phyloP scores from a whole-genome alignment of 1,140 invertebrate species.

The Asbolus verrucosus region DNA sequence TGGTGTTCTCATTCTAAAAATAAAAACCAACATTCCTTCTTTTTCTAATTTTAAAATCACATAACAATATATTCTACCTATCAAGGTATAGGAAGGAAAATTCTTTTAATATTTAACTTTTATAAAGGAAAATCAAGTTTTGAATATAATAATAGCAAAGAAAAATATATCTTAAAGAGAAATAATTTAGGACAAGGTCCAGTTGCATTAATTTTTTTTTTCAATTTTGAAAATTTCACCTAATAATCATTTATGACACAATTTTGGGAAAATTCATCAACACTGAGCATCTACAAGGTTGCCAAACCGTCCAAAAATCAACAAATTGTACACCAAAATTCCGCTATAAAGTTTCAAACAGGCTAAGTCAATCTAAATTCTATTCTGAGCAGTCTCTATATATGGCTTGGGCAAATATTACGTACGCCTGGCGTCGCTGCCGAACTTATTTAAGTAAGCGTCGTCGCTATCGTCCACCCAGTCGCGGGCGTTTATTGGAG shows the following conservation, averaged over 20 bases:
- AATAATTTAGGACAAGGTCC: no score
- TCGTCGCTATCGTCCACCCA: conserved; percentile 44
- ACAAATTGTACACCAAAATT: conserved; percentile 14
- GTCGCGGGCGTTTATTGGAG: conserved; percentile 61
- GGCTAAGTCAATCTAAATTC: conserved; percentile 47
- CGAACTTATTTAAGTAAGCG: conserved; percentile 62
- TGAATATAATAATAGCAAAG: no score
- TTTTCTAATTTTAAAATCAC: conserved; percentile 3
- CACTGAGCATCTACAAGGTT: neutral
- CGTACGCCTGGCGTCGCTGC: conserved; percentile 43
- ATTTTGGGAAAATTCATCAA: no score
- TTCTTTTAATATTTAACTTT: neutral
- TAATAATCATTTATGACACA: no score
- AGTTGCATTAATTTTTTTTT: no score
- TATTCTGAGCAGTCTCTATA: conserved; percentile 62
- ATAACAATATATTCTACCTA: neutral
- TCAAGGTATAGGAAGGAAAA: neutral
- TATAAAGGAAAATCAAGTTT: neutral
- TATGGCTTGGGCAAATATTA: conserved; percentile 58
- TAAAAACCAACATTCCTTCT: neutral
- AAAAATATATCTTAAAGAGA: no score
- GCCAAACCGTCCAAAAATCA: neutral
- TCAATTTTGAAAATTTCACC: no score
- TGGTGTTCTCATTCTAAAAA: neutral
- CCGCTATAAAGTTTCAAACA: conserved; percentile 57